Evolutionary conservation across 2,888 invertebrate species (phyloP), one percentile per base, ranked within the genome.

Genomic region (Melolontha melolontha): DNA sequence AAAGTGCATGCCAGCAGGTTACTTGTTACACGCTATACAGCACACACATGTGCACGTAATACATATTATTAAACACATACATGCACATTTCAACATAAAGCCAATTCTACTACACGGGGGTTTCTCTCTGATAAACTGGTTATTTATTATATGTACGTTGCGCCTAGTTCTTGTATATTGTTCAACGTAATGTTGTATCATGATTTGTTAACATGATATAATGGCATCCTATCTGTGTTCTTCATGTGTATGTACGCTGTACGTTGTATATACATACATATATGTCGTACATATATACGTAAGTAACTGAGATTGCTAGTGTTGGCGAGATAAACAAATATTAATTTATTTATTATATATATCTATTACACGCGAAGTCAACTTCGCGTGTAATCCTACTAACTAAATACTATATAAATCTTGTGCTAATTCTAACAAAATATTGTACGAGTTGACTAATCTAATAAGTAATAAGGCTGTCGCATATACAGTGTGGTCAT

Each of bases 151-250:
- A 70, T 52, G 44, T 57, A 70, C 62, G 44, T 63, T 69, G 65
- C 68, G 69, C 72, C 70, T 68, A 70, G 69, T 74, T 74, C 74
- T 74, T 73, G 74, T 71, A 68, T 67, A 71, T 71, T 72, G 72
- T 74, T 74, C 68, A 74, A 73, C 71, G 73, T 74, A 74, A 73
- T 74, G 71, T 74, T 73, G 71, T 70, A 70, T 70, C 74, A 68
- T 74, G 74, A 74, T 74, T 74, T 74, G 74, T 70, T 70, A 72
- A 73, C 72, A 72, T 74, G 74, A 74, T 74, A 70, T 72, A 72
- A 54, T 52, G 39, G 44, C 34, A 40, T 55, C 55, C 52, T 68
- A 68, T 68, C 64, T 55, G 51, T 40, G 54, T 54, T 54, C 14
- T 16, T 54, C 51, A 27, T 12, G 29, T 51, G 22, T 7, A 51